Percentiles rank a stretch among this genome's conserved stretches.
phyloP scores from a whole-genome alignment of 2,888 invertebrate species.

The Zaprionus obscuricornis region DNA sequence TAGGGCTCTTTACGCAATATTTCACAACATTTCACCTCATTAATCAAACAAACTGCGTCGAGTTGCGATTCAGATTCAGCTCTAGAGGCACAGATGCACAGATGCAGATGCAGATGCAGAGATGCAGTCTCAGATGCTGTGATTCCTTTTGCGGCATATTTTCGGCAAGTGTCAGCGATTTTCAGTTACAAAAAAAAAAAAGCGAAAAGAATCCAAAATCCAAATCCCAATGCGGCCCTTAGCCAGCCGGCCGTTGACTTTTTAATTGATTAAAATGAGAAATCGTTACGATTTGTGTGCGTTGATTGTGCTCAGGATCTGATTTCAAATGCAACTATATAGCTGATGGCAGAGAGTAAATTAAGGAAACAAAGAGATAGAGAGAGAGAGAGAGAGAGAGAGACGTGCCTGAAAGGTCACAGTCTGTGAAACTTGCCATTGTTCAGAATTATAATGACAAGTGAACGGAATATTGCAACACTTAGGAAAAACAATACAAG shows the following conservation, averaged over 20 bases:
- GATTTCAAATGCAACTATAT: constrained; percentile 77
- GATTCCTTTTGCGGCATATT: constrained; percentile 54
- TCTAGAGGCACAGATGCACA: constrained; percentile 18
- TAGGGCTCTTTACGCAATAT: constrained; percentile 55
- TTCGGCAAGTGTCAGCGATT: constrained; percentile 73
- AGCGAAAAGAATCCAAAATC: constrained; percentile 18
- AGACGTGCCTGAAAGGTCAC: constrained; percentile 29
- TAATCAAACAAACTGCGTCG: constrained; percentile 77
- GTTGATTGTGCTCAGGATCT: constrained; percentile 80
- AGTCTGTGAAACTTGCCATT: constrained; percentile 77
- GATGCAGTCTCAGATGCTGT: constrained; percentile 19
- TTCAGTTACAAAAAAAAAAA: constrained; percentile 56
- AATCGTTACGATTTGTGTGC: constrained; percentile 81
- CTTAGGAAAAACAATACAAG: too few relatives aligned
- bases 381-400: background rate
- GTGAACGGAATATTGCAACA: constrained; percentile 57
- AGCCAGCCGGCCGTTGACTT: constrained; percentile 78
- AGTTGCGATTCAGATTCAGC: constrained; percentile 20
- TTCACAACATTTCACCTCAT: constrained; percentile 83
- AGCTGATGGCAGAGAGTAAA: constrained; percentile 9
- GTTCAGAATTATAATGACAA: constrained; percentile 74
- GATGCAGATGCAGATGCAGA: constrained; percentile 35
- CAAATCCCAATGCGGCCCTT: constrained; percentile 6
- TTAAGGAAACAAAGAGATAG: too few relatives aligned
- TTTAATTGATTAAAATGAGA: constrained; percentile 83